Evolutionary conservation across 2,888 invertebrate genomes (phyloP).

Genomic region (Stratiomys singularior): DNA sequence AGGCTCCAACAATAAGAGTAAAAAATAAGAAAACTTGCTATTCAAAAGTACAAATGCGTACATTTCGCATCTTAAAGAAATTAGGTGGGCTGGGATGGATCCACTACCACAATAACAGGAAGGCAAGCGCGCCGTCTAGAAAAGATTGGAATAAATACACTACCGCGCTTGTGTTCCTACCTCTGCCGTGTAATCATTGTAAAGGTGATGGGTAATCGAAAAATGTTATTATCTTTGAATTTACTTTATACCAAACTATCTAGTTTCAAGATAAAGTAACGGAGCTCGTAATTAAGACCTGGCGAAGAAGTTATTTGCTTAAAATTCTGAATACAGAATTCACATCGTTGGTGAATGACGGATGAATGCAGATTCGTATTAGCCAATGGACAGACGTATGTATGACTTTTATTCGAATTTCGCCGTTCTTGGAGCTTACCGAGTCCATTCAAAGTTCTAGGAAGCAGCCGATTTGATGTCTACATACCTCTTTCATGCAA

Average conservation of each 20-base stretch:
- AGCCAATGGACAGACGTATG: neutral
- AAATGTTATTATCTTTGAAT: slow-evolving; percentile 40
- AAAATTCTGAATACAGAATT: slow-evolving; percentile 16
- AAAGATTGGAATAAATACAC: neutral
- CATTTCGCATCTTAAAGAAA: neutral
- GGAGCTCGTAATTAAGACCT: slow-evolving; percentile 32
- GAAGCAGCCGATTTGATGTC: slow-evolving; percentile 5
- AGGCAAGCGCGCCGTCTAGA: neutral
- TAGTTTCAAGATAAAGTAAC: slow-evolving; percentile 26
- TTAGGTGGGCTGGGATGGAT: neutral
- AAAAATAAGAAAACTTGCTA: neutral
- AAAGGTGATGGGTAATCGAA: neutral
- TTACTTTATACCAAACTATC: neutral
- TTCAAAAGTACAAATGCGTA: neutral
- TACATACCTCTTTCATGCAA: neutral
- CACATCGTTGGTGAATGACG: slow-evolving; percentile 8
- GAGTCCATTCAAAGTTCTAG: neutral
- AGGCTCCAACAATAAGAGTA: neutral
- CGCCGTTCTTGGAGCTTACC: neutral
- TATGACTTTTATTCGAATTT: too few species aligned
- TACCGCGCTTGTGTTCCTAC: neutral
- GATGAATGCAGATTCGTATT: slow-evolving; percentile 16
- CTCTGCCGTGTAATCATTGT: neutral
- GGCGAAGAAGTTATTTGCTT: slow-evolving; percentile 28
- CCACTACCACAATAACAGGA: neutral